Base-by-base conservation (phyloP, 2,113 vertebrate species). In the Salvelinus namaycush region DNA sequence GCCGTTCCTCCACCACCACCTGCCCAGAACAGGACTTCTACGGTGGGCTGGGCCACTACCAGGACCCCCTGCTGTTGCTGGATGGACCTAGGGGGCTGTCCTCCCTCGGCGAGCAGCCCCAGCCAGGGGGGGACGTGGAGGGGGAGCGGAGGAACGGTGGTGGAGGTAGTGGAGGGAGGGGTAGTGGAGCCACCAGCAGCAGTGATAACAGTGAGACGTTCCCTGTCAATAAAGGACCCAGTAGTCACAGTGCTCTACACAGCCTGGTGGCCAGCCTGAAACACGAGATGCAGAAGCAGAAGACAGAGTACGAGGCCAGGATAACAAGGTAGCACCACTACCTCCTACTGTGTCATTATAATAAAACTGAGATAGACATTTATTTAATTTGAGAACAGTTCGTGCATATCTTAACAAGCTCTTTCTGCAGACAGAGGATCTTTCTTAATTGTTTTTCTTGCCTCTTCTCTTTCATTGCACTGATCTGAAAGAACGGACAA, bases 251-350 rank as follows among this genome's bases (percentile, higher is more conserved):
- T 0, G 97, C 97, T 20, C 93, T 99, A 85, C 96, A 99, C 89
- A 98, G 97, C 76, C 91, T 99, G 14, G 97, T 99, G 78, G 96
- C 96, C 78, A 97, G 96, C 81, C 92, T 99, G 67, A 99, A 99
- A 78, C 97, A 97, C 87, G 98, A 99, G 87, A 98, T 99, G 95
- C 90, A 93, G 76, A 99, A 99, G 76, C 98, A 99, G 87, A 99
- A 98, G 90, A 79, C 91, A 0, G 98, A 99, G 64, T 99, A 98
- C 8, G 98, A 99, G 83, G 94, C 95, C 81, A 94, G 95, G 84
- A 96, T 99, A 81, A 98, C 97, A 87, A 98, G 98, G 98, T 99
- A 87, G 0, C 22, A 11, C 9, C 29, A 14, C 7, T 26, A 14
- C 39, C 20, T 11, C 9, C 70, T 14, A 7, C 31, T 6, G 59